phyloP scores from a whole-genome alignment of 2,113 vertebrate genomes.

The Terrapene triunguis region DNA sequence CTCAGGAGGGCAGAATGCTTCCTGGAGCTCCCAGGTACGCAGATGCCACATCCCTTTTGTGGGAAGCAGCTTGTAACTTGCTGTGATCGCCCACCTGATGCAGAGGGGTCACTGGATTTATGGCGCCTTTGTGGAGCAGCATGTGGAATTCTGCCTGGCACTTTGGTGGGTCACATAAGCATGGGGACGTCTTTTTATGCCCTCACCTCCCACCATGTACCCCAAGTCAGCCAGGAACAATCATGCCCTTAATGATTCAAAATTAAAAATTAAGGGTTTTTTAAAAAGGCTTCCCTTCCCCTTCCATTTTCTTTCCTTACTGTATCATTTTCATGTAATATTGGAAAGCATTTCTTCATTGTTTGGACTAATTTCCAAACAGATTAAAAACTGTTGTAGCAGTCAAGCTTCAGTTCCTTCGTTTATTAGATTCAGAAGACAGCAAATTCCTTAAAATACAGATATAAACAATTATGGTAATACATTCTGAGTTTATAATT shows the following conservation, averaged over 20 bases:
- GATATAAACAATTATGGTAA: constrained; percentile 81
- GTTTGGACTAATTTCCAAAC: constrained; percentile 80
- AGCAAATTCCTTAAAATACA: constrained; percentile 81
- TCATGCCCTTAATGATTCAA: constrained; percentile 26
- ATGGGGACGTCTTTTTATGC: not conserved
- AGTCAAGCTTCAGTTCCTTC: constrained; percentile 80
- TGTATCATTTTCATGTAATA: constrained; percentile 54
- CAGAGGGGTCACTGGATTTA: not conserved
- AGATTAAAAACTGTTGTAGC: constrained; percentile 80
- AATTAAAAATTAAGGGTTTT: constrained; percentile 38
- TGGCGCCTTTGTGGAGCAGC: not conserved
- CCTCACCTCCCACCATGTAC: not conserved
- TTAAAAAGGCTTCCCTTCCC: constrained; percentile 14
- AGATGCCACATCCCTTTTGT: not conserved
- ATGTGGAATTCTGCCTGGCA: fast-evolving
- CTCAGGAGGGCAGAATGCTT: not conserved
- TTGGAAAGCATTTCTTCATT: constrained; percentile 73
- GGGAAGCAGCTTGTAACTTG: not conserved
- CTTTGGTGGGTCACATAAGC: not conserved
- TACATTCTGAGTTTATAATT: constrained; percentile 77
- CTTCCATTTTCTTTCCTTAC: constrained; percentile 65
- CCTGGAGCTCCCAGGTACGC: not conserved
- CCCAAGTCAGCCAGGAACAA: not conserved
- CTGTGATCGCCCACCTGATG: not conserved
- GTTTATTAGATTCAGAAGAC: constrained; percentile 82